Base-by-base conservation (phyloP, 1,140 invertebrate genomes). In the Octopus bimaculoides region DNA sequence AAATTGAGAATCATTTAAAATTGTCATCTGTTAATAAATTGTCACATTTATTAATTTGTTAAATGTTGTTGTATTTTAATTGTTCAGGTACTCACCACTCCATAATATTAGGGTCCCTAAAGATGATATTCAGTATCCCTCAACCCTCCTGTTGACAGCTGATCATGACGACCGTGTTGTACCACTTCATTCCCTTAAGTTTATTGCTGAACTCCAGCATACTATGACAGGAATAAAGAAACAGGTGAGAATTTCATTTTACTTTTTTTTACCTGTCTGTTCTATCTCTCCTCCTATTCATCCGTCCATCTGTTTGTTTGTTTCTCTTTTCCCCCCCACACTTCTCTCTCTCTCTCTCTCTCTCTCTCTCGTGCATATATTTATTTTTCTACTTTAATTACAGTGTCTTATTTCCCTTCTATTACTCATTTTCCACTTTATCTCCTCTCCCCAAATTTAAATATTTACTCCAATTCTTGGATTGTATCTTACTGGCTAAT, bases 101-200 rank as follows among this genome's bases (percentile, higher is more conserved):
- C 98, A 99, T 90, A 99, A 98, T 89, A 94, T 99, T 7, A 77
- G 81, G 55, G 86, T 93, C 20, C 95, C 96, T 0, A 87, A 91
- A 78, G 86, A 84, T 71, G 81, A 85, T 53, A 79, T 81, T 10
- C 93, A 98, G 90, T 99, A 98, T 92, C 98, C 98, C 53, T 93
- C 97, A 7, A 95, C 94, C 5, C 90, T 99, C 41, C 91, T 99
- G 55, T 89, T 97, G 79, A 99, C 98, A 52, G 98, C 96, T 20
- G 97, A 99, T 92, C 98, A 99, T 90, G 98, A 99, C 91, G 98
- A 99, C 91, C 93, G 98, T 82, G 97, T 99, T 78, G 96, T 98
- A 78, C 97, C 97, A 55, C 92, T 97, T 78, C 98, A 99, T 90
- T 97, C 96, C 79, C 92, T 98, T 6, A 99, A 99, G 91, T 96